Evolutionary conservation across 2,797 vertebrate genomes (phyloP).

Genomic region (Arctocebus calabarensis): DNA sequence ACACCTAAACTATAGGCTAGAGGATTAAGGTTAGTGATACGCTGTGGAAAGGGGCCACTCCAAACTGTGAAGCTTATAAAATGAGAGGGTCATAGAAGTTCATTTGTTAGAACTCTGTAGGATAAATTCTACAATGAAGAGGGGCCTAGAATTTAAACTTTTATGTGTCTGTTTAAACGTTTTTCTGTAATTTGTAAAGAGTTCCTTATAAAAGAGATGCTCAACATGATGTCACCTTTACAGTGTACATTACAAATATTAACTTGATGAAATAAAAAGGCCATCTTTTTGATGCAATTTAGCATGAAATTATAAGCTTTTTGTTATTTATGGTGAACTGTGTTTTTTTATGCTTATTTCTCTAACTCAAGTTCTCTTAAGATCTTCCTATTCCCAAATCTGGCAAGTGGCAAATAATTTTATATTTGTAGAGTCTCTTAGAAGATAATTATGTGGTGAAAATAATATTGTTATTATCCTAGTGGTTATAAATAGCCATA

Average conservation of each 20-base stretch:
- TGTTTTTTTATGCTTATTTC: background rate
- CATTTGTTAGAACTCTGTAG: background rate
- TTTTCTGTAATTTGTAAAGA: constrained; percentile 38
- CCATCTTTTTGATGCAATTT: background rate
- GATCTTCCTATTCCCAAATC: background rate
- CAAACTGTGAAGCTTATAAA: background rate
- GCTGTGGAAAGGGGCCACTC: background rate
- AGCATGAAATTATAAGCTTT: background rate
- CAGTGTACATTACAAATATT: background rate
- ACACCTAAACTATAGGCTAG: background rate
- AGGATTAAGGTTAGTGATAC: background rate
- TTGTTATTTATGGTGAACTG: constrained; percentile 2
- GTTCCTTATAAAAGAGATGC: background rate
- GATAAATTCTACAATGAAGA: background rate
- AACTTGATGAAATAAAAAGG: constrained; percentile 47
- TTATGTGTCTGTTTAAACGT: background rate
- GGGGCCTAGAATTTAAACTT: background rate
- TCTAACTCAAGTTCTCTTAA: background rate
- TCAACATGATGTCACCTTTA: background rate
- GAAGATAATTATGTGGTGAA: background rate
- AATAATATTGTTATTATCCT: constrained; percentile 17
- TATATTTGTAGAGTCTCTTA: background rate
- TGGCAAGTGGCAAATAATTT: constrained; percentile 8
- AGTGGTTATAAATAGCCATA: background rate
- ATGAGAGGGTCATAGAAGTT: background rate